These are phyloP conservation scores for Platalea minor DNA, from an alignment of 2,797 vertebrate genomes.

Conservation along the genomic window DNA sequence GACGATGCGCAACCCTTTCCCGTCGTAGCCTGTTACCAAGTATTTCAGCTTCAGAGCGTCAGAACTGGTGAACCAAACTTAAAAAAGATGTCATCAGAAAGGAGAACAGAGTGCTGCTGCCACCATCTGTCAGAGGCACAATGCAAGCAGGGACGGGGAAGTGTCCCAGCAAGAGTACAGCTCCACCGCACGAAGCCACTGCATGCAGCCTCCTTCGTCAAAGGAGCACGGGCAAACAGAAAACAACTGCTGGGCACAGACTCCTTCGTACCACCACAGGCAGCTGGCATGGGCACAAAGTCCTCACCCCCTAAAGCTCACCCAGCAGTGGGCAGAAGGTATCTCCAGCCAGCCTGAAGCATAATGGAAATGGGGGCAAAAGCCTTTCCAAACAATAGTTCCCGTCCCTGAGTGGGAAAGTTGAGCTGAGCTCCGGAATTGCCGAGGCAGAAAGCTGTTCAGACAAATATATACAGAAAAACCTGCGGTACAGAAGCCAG, in stretches of 20 bases:
- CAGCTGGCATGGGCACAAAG: neutral
- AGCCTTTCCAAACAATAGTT: neutral
- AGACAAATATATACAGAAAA: neutral
- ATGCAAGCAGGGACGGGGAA: neutral
- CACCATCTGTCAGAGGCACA: neutral
- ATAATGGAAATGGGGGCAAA: neutral
- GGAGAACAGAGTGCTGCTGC: neutral
- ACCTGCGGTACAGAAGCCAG: neutral
- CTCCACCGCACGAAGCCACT: neutral
- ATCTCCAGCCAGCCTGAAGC: neutral
- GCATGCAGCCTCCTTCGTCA: neutral
- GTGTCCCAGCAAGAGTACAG: neutral
- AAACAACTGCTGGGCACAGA: neutral
- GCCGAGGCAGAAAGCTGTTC: neutral
- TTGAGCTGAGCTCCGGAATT: neutral
- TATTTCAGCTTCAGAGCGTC: neutral
- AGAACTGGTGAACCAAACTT: neutral
- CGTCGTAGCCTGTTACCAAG: neutral
- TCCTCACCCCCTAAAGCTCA: neutral
- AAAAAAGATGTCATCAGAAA: neutral
- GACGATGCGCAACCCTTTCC: accelerated
- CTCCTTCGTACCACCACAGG: neutral
- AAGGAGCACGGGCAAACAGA: neutral
- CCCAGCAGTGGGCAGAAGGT: neutral
- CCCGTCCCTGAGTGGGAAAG: neutral